These are phyloP conservation scores for Apomyelois bistriatella DNA, from an alignment of 2,888 invertebrate species.

Conservation along the genomic window DNA sequence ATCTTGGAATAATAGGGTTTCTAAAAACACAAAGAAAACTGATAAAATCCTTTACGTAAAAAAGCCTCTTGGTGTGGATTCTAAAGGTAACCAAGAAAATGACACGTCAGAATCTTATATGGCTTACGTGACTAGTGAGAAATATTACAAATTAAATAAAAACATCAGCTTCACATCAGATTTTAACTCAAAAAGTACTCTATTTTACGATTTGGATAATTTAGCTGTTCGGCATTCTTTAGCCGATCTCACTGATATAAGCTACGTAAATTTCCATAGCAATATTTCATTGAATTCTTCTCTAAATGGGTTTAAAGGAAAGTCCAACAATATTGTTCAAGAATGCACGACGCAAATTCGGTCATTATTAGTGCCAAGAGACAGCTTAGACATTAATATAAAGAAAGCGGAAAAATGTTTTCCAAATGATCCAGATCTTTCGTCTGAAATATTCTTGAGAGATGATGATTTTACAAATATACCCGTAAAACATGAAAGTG, in stretches of 20 bases:
- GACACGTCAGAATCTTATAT: slow-evolving; percentile 12
- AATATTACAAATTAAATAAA: slow-evolving; percentile 43
- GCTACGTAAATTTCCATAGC: slow-evolving; percentile 35
- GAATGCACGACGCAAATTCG: slow-evolving; percentile 51
- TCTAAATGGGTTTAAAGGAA: slow-evolving; percentile 33
- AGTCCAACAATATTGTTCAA: slow-evolving; percentile 48
- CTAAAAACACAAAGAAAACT: slow-evolving; percentile 21
- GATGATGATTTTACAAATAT: slow-evolving; percentile 35
- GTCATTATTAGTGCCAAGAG: slow-evolving; percentile 35
- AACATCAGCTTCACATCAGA: slow-evolving; percentile 36
- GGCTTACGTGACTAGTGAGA: slow-evolving; percentile 48
- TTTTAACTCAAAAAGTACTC: slow-evolving; percentile 52
- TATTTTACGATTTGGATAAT: slow-evolving; percentile 65
- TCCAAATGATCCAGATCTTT: slow-evolving; percentile 33
- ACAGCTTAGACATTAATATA: slow-evolving; percentile 36
- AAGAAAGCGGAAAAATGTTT: slow-evolving; percentile 38
- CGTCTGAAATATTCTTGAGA: slow-evolving; percentile 53
- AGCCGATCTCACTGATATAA: slow-evolving; percentile 41
- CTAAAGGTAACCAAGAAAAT: neutral
- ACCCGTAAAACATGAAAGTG: slow-evolving; percentile 25
- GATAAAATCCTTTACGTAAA: slow-evolving; percentile 21
- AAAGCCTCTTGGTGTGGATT: slow-evolving; percentile 22
- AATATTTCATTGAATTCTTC: slow-evolving; percentile 29
- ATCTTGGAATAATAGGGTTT: slow-evolving; percentile 31
- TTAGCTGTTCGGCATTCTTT: slow-evolving; percentile 59